Evolutionary conservation across 2,797 vertebrate genomes (phyloP).

Genomic region (Cirrhinus mrigala): DNA sequence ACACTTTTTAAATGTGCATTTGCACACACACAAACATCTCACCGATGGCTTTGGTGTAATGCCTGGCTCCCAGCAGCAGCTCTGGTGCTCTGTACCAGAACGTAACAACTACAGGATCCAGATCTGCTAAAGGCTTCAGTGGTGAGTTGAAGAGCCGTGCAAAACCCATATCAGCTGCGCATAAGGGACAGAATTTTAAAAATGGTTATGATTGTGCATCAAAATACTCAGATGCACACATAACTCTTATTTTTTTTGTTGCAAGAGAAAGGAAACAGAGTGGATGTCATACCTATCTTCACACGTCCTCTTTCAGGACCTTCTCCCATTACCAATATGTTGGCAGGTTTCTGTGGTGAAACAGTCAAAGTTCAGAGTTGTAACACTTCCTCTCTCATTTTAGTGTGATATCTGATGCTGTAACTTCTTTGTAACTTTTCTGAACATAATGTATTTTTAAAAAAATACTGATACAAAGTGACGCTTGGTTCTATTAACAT

Average conservation of each 20-base stretch:
- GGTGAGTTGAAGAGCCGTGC: conserved; percentile 99
- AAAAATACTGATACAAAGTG: not conserved
- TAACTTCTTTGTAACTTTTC: not conserved
- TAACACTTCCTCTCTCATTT: not conserved
- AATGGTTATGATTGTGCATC: not conserved
- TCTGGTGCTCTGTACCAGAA: conserved; percentile 99
- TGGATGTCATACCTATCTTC: conserved; percentile 92
- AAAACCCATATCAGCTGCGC: conserved; percentile 98
- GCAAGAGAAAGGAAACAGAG: not conserved
- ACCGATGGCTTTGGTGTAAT: conserved; percentile 99
- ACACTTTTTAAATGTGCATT: not conserved
- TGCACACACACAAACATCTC: conserved; percentile 64
- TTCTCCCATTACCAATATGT: conserved; percentile 99
- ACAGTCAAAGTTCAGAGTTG: conserved; percentile 24
- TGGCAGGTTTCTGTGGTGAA: conserved; percentile 95
- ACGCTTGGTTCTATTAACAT: not conserved
- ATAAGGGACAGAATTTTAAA: conserved; percentile 21
- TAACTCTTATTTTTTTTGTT: not conserved
- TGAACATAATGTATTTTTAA: not conserved
- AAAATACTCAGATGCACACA: not conserved
- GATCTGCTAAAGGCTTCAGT: conserved; percentile 99
- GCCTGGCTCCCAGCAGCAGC: conserved; percentile 96
- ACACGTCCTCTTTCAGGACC: conserved; percentile 99
- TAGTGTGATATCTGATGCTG: not conserved
- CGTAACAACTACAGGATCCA: conserved; percentile 99